These are phyloP conservation scores for Loripinus fragilis DNA, from an alignment of 2,888 invertebrate species.

Conservation along the genomic window DNA sequence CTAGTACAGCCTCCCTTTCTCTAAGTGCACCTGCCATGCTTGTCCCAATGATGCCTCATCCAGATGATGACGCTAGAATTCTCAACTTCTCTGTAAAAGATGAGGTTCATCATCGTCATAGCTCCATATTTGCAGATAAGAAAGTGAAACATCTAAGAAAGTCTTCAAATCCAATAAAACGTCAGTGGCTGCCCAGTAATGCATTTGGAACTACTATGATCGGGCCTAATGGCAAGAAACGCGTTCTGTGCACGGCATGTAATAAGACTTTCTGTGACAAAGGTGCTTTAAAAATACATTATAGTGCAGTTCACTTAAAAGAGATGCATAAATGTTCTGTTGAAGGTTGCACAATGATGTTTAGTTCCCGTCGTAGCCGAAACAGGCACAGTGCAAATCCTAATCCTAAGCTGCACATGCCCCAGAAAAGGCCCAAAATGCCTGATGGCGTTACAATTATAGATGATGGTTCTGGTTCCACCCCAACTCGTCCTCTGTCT, in stretches of 20 bases:
- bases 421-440: slow-evolving; percentile 93
- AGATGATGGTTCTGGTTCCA: slow-evolving; percentile 64
- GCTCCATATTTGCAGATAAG: slow-evolving; percentile 70
- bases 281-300: slow-evolving; percentile 99
- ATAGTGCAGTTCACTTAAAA: slow-evolving; percentile 98
- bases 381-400: slow-evolving; percentile 99
- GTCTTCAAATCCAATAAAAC: slow-evolving; percentile 83
- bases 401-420: slow-evolving; percentile 98
- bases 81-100: slow-evolving; percentile 77
- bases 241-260: slow-evolving; percentile 99
- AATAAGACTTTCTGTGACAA: slow-evolving; percentile 99
- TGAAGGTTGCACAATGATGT: slow-evolving; percentile 99
- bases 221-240: slow-evolving; percentile 88
- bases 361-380: slow-evolving; percentile 96
- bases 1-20: slow-evolving; percentile 52
- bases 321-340: slow-evolving; percentile 99
- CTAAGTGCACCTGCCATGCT: slow-evolving; percentile 58
- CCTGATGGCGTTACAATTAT: slow-evolving; percentile 85
- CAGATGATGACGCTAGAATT: slow-evolving; percentile 65
- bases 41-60: slow-evolving; percentile 58
- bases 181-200: slow-evolving; percentile 83
- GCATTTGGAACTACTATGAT: slow-evolving; percentile 80
- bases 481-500: slow-evolving; percentile 54
- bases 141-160: slow-evolving; percentile 83
- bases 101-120: slow-evolving; percentile 44